Evolutionary conservation across 2,888 invertebrate genomes (phyloP), one percentile per base, ranked within the genome.

Genomic region (Sinotaia quadrata): DNA sequence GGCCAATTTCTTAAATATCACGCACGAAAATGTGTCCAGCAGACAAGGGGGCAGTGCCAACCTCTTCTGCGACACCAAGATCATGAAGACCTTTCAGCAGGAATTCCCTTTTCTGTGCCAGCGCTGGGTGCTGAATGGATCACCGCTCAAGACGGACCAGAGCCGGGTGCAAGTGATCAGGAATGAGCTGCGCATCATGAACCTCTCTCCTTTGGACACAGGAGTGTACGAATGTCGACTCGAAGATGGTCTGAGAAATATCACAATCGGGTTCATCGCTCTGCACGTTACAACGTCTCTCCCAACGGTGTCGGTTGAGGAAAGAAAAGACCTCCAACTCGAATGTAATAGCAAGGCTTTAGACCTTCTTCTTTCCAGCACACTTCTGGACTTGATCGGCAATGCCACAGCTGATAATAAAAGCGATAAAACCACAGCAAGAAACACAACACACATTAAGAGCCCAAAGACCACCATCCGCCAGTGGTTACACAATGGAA

Each of bases 141-240:
- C 18, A n/a, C 27, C 54, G 18, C 21, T 29, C 15, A 24, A 24
- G 1, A 10, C 18, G 10, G 27, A 54, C 29, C 2, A 2, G 24
- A 3, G 2, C 8, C 24, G 5, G 31, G 21, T 29, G 24, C 10
- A 24, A 31, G 27, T 1, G 10, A 18, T 24, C 54, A 27, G 18
- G 7, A 18, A 24, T 54, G 27, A 18, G 2, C 27, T 54, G 21
- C 5, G n/a, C 47, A 7, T 47, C 47, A 36, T 44, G 54, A 41
- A 63, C 29, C 41, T 65, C 15, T 12, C 10, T 4, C 5, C 44
- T 3, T 8, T 15, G 29, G 65, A 65, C 65, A 41, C 31, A n/a
- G 65, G 65, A 5, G 31, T 54, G 65, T 65, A 56, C 65, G 65
- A 65, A 21, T 65, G 65, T 27, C 65, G 65, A 0, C 18, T 33